Base-by-base conservation (phyloP, 2,113 vertebrate genomes). In the Trichechus manatus region DNA sequence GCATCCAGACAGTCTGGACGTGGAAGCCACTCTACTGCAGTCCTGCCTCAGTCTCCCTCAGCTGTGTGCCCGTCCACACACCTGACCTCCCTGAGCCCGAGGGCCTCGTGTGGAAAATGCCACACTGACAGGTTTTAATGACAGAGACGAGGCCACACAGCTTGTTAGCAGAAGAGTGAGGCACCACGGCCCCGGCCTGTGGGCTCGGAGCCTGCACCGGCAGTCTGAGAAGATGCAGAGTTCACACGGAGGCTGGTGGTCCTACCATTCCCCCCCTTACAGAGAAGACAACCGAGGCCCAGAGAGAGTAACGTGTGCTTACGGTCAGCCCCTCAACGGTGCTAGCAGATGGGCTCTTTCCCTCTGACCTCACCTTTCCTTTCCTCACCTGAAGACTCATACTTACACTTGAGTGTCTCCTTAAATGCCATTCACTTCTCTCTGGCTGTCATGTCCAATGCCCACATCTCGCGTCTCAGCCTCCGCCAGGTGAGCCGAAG, bases 41-140 rank as follows among this genome's bases (percentile, higher is more conserved):
- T 66, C 15, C 3, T 8, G 33, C 88, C 50, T 39, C 14, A 1
- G 13, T 17, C 59, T 47, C 92, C 85, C 19, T 11, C 10, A 36
- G 7, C 36, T 14, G 29, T 1, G 15, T 23, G 53, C 27, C 17
- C 31, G 9, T 11, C 20, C 36, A 61, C 20, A 9, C 50, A 9
- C n/a, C 53, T 11, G 0, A 63, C 39, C 80, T 89, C 74, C 27
- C 91, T 10, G 39, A 53, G 33, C 77, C 81, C 23, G 33, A 10
- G 72, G 83, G 66, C 33, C 22, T 31, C 4, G 0, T 1, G n/a
- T 11, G 53, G 63, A 68, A 47, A 20, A 63, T 33, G 29, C 31
- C 6, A 0, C 3, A 0, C 0, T 1, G 42, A 39, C 17, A 53
- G 72, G 39, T 5, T 4, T 36, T 14, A 23, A 36, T 7, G 15